Conservation (phyloP, 2,797 vertebrate species). For the Pterois miles region DNA sequence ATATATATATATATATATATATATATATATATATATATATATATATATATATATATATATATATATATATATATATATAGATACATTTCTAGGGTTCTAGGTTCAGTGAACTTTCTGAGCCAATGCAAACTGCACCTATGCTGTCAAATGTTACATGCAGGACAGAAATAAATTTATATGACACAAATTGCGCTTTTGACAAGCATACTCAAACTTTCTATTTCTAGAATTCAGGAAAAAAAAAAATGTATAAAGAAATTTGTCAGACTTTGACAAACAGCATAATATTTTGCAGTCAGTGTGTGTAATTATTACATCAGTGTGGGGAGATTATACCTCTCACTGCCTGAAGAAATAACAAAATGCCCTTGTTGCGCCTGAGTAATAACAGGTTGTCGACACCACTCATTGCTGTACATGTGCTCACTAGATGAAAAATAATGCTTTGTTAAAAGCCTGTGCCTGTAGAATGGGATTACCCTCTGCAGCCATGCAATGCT, state of each 20-base stretch:
- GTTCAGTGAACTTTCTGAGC: too few relatives aligned
- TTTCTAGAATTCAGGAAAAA: not conserved
- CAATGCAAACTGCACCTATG: too few relatives aligned
- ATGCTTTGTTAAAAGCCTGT: not conserved
- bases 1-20: too few relatives aligned
- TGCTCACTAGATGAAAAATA: not conserved
- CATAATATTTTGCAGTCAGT: not conserved
- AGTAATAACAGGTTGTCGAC: constrained; percentile 23
- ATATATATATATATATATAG: too few relatives aligned
- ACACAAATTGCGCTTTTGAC: not conserved
- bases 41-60: too few relatives aligned
- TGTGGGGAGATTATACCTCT: constrained; percentile 3
- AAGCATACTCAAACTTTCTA: not conserved
- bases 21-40: too few relatives aligned
- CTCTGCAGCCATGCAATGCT: too few relatives aligned
- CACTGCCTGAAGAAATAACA: constrained; percentile 22
- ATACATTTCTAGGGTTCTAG: too few relatives aligned
- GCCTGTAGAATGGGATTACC: not conserved
- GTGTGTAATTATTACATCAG: constrained; percentile 27
- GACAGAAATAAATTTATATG: not conserved
- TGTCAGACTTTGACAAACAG: constrained; percentile 4
- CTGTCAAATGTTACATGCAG: too few relatives aligned
- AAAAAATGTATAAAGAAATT: not conserved
- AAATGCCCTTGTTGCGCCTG: constrained; percentile 5
- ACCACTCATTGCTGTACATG: not conserved